These are phyloP conservation scores for Orussus abietinus DNA, from an alignment of 1,140 invertebrate species.

Conservation along the genomic window DNA sequence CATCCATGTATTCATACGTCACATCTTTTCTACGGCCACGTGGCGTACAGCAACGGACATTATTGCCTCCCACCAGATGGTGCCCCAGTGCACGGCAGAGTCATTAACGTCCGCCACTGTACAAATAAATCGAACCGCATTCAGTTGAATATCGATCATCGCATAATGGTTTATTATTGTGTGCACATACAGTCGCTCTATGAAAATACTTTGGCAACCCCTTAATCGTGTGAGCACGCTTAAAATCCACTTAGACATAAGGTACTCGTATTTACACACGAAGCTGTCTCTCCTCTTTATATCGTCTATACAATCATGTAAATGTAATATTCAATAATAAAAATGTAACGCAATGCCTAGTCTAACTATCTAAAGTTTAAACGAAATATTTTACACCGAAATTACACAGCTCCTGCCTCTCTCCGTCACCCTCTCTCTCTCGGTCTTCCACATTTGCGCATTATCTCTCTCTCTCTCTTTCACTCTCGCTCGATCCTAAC, in stretches of 20 bases:
- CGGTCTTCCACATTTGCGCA: slow-evolving; percentile 8
- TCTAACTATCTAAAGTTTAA: slow-evolving; percentile 45
- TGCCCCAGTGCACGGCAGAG: too few relatives aligned
- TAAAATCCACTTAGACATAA: slow-evolving; percentile 41
- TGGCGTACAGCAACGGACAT: too few relatives aligned
- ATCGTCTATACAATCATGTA: slow-evolving; percentile 52
- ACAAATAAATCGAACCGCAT: too few relatives aligned
- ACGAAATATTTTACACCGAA: slow-evolving; percentile 54
- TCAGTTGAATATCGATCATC: too few relatives aligned
- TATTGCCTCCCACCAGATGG: too few relatives aligned
- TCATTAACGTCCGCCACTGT: too few relatives aligned
- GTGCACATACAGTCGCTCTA: neutral
- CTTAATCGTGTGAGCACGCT: slow-evolving; percentile 42
- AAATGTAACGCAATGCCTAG: slow-evolving; percentile 51
- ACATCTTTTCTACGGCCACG: too few relatives aligned
- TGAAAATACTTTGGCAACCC: slow-evolving; percentile 39
- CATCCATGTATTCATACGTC: too few relatives aligned
- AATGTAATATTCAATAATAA: slow-evolving; percentile 50
- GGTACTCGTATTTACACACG: slow-evolving; percentile 50
- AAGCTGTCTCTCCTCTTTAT: slow-evolving; percentile 37
- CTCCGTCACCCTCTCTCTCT: slow-evolving; percentile 17
- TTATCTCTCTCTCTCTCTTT: slow-evolving; percentile 14
- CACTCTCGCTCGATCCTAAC: too few relatives aligned
- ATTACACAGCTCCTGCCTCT: slow-evolving; percentile 41
- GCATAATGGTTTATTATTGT: too few relatives aligned